Percentiles rank a stretch among this genome's conserved stretches.
phyloP scores from a whole-genome alignment of 2,888 invertebrate species.

The Agrochola circellaris region DNA sequence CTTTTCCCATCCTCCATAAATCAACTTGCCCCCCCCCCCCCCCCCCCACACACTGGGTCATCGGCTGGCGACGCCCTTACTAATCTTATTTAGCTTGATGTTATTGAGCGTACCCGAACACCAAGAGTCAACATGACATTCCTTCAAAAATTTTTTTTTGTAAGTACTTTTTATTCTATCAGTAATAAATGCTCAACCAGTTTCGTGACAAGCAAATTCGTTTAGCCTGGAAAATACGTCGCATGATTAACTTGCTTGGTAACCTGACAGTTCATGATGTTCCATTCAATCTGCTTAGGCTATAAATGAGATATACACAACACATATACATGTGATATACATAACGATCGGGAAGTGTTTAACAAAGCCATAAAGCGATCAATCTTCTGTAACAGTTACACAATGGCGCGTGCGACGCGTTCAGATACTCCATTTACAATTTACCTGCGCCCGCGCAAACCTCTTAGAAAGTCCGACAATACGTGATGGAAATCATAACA shows the following conservation, averaged over 20 bases:
- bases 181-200: neutral
- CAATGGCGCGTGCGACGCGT: conserved; percentile 74
- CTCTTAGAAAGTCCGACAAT: conserved; percentile 79
- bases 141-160: too few species aligned
- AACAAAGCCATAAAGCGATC: conserved; percentile 61
- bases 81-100: neutral
- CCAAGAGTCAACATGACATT: neutral
- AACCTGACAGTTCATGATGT: neutral
- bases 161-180: too few species aligned
- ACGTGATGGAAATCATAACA: conserved; percentile 80
- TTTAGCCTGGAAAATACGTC: neutral
- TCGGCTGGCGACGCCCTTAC: too few species aligned
- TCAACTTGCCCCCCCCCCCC: too few species aligned
- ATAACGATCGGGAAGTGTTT: conserved; percentile 61
- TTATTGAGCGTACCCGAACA: neutral
- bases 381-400: conserved; percentile 69
- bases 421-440: conserved; percentile 68
- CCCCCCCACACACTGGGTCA: too few species aligned
- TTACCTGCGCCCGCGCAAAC: conserved; percentile 68
- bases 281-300: conserved; percentile 11
- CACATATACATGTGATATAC: conserved; percentile 30
- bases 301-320: conserved; percentile 46
- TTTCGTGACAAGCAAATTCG: neutral
- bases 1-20: too few species aligned
- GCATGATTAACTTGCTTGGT: neutral